These are phyloP conservation scores for Anthoptus insignis DNA, from an alignment of 2,888 invertebrate species.

Conservation along the genomic window DNA sequence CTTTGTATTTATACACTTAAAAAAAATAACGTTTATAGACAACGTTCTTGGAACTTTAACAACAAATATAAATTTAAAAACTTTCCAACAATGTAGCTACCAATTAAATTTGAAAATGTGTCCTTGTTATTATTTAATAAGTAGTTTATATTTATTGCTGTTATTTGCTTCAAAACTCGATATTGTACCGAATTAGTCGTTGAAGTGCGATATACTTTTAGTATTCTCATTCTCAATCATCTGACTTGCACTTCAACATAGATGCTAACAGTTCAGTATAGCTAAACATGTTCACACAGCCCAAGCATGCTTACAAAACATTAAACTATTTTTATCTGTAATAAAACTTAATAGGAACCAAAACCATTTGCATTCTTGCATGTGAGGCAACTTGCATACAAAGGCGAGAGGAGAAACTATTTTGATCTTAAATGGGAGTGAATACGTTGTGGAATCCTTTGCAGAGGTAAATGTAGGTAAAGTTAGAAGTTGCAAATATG, in stretches of 20 bases:
- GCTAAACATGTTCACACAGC: conserved; percentile 25
- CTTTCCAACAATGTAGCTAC: too few species aligned
- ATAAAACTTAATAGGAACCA: conserved; percentile 39
- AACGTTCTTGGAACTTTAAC: too few species aligned
- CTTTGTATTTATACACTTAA: too few species aligned
- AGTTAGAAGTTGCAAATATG: conserved; percentile 57
- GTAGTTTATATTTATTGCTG: too few species aligned
- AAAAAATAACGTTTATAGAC: too few species aligned
- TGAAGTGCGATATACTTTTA: too few species aligned
- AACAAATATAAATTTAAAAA: too few species aligned
- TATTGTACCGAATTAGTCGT: too few species aligned
- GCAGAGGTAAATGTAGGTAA: conserved; percentile 12
- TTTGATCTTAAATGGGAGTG: conserved; percentile 21
- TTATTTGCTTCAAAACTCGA: too few species aligned
- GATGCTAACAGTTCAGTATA: conserved; percentile 39
- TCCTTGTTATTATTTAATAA: too few species aligned
- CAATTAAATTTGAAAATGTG: too few species aligned
- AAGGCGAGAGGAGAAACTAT: conserved; percentile 6
- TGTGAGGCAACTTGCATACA: conserved; percentile 10
- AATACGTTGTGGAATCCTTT: conserved; percentile 5
- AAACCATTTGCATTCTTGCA: conserved; percentile 37
- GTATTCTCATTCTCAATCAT: too few species aligned
- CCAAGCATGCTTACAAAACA: conserved; percentile 3
- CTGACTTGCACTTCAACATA: conserved; percentile 34
- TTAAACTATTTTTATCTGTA: conserved; percentile 38